Conservation (phyloP, 1,140 invertebrate genomes). For the Anoplophora glabripennis region DNA sequence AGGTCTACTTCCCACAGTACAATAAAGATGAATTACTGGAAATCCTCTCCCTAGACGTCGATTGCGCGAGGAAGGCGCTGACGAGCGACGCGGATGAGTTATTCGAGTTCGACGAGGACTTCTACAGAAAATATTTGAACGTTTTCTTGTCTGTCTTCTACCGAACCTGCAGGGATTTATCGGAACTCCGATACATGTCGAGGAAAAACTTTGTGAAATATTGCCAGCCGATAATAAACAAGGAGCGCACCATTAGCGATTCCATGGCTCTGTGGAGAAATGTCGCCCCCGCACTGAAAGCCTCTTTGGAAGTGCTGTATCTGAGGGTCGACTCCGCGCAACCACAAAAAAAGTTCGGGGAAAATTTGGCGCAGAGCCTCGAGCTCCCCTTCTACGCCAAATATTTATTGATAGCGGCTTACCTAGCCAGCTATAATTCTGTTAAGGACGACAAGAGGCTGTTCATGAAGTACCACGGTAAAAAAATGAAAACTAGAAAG, state of each 20-base stretch:
- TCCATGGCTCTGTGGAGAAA: slow-evolving; percentile 71
- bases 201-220: slow-evolving; percentile 70
- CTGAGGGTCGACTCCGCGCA: slow-evolving; percentile 57
- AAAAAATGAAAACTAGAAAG: slow-evolving; percentile 57
- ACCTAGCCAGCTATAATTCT: slow-evolving; percentile 87
- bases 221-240: slow-evolving; percentile 67
- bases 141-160: slow-evolving; percentile 79
- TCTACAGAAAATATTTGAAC: slow-evolving; percentile 77
- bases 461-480: slow-evolving; percentile 74
- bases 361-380: slow-evolving; percentile 61
- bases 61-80: slow-evolving; percentile 28
- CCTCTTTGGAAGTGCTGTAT: slow-evolving; percentile 74
- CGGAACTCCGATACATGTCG: slow-evolving; percentile 73
- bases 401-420: slow-evolving; percentile 83
- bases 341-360: slow-evolving; percentile 22
- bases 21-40: slow-evolving; percentile 71
- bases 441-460: slow-evolving; percentile 78
- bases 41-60: slow-evolving; percentile 61
- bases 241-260: slow-evolving; percentile 59
- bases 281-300: slow-evolving; percentile 70
- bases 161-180: slow-evolving; percentile 74
- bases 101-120: slow-evolving; percentile 54
- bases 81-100: slow-evolving; percentile 42
- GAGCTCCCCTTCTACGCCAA: slow-evolving; percentile 88
- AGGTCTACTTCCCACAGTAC: slow-evolving; percentile 79